A percentile compares a stretch with the other conserved stretches of the same genome.
phyloP scores from a whole-genome alignment of 2,113 vertebrate species.

The Toxostoma redivivum region DNA sequence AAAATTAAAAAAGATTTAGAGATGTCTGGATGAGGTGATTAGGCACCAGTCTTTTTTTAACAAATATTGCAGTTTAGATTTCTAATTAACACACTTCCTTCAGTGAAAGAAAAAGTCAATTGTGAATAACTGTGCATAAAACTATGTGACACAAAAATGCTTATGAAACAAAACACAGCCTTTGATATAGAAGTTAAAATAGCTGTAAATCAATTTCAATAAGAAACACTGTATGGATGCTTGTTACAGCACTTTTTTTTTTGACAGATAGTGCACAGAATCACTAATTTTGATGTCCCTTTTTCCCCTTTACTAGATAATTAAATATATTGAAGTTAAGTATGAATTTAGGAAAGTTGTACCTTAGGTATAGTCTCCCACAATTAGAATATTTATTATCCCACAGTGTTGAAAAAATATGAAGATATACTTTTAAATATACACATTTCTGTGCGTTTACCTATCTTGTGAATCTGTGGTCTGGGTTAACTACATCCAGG shows the following conservation, averaged over 20 bases:
- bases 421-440: not conserved
- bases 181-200: conserved; percentile 16
- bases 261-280: not conserved
- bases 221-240: not conserved
- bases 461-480: accelerated
- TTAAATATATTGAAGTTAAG: not conserved
- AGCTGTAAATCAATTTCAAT: not conserved
- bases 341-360: not conserved
- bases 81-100: conserved; percentile 45
- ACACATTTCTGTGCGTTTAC: not conserved
- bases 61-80: not conserved
- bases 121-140: not conserved
- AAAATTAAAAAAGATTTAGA: not conserved
- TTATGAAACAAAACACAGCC: not conserved
- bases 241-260: not conserved
- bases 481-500: not conserved
- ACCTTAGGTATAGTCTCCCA: not conserved
- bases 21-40: conserved; percentile 30
- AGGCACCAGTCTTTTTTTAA: not conserved
- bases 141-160: not conserved
- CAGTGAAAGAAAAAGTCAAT: not conserved
- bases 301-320: not conserved
- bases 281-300: not conserved
- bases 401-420: not conserved
- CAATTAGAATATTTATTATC: not conserved